Percentiles rank a stretch among this genome's conserved stretches.
These are phyloP conservation scores for Thamnophis sirtalis DNA, from an alignment of 2,113 vertebrate genomes.

Conservation along the genomic window DNA sequence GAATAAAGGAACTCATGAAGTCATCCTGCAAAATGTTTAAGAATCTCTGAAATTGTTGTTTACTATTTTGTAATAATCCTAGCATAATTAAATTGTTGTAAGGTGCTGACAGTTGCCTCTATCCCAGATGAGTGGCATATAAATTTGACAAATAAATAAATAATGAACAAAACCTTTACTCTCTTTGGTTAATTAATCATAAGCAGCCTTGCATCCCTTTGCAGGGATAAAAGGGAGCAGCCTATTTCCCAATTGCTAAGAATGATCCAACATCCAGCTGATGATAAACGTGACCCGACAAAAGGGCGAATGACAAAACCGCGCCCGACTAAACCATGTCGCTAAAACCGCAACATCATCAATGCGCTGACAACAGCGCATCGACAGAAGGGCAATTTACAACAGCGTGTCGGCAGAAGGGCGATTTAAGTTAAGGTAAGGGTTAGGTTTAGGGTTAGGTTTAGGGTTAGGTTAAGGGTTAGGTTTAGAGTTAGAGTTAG, in stretches of 20 bases:
- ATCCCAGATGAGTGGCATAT: not conserved
- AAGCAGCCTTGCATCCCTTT: not conserved
- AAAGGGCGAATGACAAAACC: too few relatives aligned
- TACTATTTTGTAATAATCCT: not conserved
- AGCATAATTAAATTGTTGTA: not conserved
- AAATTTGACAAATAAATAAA: not conserved
- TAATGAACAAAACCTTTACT: not conserved
- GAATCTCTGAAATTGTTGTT: not conserved
- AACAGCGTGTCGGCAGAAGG: too few relatives aligned
- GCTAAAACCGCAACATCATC: too few relatives aligned
- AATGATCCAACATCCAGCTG: not conserved
- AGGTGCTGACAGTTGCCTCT: not conserved
- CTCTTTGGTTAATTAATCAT: not conserved
- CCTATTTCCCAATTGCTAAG: not conserved
- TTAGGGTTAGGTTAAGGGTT: too few relatives aligned
- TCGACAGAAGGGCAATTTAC: too few relatives aligned
- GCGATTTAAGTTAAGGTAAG: too few relatives aligned
- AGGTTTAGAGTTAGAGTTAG: too few relatives aligned
- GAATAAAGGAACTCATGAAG: not conserved
- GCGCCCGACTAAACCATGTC: too few relatives aligned
- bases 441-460: too few relatives aligned
- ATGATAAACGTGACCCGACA: too few relatives aligned
- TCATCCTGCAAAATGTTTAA: not conserved
- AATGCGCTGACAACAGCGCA: too few relatives aligned
- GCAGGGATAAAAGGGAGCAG: not conserved